Base-by-base conservation (phyloP, 2,113 vertebrate genomes). In the Motacilla tschutschensis region DNA sequence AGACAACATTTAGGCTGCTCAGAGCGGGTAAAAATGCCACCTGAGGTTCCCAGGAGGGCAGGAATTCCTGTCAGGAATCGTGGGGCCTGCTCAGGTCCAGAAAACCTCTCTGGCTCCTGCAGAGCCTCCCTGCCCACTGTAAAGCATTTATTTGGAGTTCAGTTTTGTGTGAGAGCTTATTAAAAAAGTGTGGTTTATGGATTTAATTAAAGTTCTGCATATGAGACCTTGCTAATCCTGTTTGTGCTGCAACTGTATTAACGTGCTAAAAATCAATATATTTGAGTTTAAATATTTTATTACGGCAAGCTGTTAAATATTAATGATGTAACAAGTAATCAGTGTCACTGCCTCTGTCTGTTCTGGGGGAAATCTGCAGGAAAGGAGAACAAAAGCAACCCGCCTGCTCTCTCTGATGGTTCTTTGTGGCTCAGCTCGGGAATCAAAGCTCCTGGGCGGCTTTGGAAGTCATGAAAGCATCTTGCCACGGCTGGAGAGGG, bases 271-370 rank as follows among this genome's bases (percentile, higher is more conserved):
- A 93, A 94, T 96, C 97, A 96, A 97, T 97, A 96, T 96, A 95
- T 92, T 92, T 94, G 95, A 93, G 88, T 95, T 96, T 97, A 96
- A 97, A 97, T 97, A 97, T 97, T 97, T 97, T 96, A 97, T 95
- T 89, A 91, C n/a, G 74, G 93, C 86, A 88, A 71, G 69, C 31
- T 91, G 95, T 97, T 93, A 97, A 97, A 97, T 97, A 97, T 97
- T 97, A 96, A 97, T 96, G 92, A 78, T 67, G 57, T 17, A 92
- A 91, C 85, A 62, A 95, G 89, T 80, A 95, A 96, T 96, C 92
- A 41, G 82, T 91, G 90, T 76, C 93, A 89, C 89, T n/a, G n/a
- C 43, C 74, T 41, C 70, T 92, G 86, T 19, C 71, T 80, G 92
- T 85, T 83, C 87, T 33, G 44, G 54, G 58, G 83, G 73, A 89